These are phyloP conservation scores for Mugil cephalus DNA, from an alignment of 2,113 vertebrate genomes.

Conservation along the genomic window DNA sequence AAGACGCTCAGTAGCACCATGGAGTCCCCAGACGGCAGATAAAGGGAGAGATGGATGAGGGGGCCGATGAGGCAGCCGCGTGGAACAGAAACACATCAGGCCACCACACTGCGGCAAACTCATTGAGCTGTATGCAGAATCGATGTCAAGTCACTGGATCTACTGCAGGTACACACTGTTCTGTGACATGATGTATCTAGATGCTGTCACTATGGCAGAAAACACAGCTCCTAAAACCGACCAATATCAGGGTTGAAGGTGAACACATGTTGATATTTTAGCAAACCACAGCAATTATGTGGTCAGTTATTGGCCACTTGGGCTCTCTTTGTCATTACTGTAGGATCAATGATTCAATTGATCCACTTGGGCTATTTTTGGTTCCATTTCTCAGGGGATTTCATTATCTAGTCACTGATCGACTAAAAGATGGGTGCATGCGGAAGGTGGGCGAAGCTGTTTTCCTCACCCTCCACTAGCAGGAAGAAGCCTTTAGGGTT, in stretches of 20 bases:
- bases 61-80: conserved; percentile 25
- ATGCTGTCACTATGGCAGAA: not conserved
- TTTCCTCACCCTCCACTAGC: conserved; percentile 75
- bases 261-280: not conserved
- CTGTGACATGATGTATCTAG: not conserved
- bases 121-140: conserved; percentile 54
- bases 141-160: conserved; percentile 36
- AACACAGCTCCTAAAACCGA: not conserved
- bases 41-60: conserved; percentile 65
- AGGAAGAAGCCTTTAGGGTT: conserved; percentile 85
- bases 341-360: conserved; percentile 27
- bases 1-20: conserved; percentile 41
- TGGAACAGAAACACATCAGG: conserved; percentile 42
- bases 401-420: conserved; percentile 3
- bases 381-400: conserved; percentile 12
- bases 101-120: conserved; percentile 52
- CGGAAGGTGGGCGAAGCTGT: conserved; percentile 6
- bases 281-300: conserved; percentile 14
- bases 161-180: conserved; percentile 27
- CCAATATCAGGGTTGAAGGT: not conserved
- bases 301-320: not conserved
- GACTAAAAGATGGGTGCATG: conserved; percentile 9
- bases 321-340: conserved; percentile 1
- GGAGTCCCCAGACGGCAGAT: conserved; percentile 58
- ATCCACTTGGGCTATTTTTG: conserved; percentile 34